Base-by-base conservation (phyloP, 1,140 invertebrate species). In the Eurytemora carolleeae region DNA sequence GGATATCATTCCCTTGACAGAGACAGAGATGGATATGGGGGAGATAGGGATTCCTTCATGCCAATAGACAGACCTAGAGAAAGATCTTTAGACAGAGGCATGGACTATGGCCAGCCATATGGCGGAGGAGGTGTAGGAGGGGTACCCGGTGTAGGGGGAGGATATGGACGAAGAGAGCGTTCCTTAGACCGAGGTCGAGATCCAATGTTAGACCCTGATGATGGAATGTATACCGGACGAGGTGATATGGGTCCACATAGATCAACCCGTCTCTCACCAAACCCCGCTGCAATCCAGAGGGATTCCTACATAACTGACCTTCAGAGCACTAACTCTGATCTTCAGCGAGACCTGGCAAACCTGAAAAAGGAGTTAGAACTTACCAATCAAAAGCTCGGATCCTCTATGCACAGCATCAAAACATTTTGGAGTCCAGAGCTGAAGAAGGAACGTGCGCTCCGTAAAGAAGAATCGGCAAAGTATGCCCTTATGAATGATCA, bases 401-500 rank as follows among this genome's bases (percentile, higher is more conserved):
- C 93, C 69, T 92, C 87, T 68, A 98, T 98, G 93, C 93, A 97
- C 75, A 93, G 88, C 73, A 98, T 98, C 71, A 98, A 98, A 76
- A 97, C 93, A 15, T 98, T 98, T 76, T 98, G 95, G 95, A 95
- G 90, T 72, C 95, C 95, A 0, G 95, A 98, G 73, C 77, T 98
- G 68, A 98, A 98, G 75, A 97, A 96, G 76, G 94, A 98, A 75
- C 76, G 94, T 63, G 88, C 92, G 16, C 71, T 97, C 55, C 76
- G 94, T 58, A 98, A 98, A 74, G 95, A 98, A 73, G 95, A 98
- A 75, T 91, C 87, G 69, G 88, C 90, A 68, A 95, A 96, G 73
- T 95, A 93, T 78, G 86, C 85, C 70, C 80, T 95, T 67, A 88
- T 97, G 73, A 94, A 92, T 71, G 92, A 97, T 76, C 91, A 97